A percentile compares a stretch with the other conserved stretches of the same genome.
phyloP scores from a whole-genome alignment of 37 sponge, comb jelly and placozoan species.

The Cliona cf. orientalis region DNA sequence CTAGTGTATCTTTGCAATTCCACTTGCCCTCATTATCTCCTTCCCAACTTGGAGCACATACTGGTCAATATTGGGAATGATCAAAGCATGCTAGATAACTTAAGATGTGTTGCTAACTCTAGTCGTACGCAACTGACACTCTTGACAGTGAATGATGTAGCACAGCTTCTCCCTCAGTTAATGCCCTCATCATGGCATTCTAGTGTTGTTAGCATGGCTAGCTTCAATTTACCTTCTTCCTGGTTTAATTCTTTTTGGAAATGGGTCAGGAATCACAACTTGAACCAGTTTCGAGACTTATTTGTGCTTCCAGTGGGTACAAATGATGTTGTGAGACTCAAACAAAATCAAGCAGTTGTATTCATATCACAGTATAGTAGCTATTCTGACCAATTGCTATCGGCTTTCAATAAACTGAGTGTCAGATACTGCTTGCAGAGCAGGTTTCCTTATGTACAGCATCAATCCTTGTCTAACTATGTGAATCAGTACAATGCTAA shows the following conservation, averaged over 20 bases:
- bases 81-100: neutral
- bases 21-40: slow-evolving; percentile 20
- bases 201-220: neutral
- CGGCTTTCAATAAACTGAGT: neutral
- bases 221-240: neutral
- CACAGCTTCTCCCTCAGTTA: neutral
- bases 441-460: neutral
- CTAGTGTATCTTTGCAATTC: slow-evolving; percentile 34
- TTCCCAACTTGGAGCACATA: slow-evolving; percentile 22
- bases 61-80: slow-evolving; percentile 9
- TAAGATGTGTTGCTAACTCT: slow-evolving; percentile 13
- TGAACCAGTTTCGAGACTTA: slow-evolving; percentile 1
- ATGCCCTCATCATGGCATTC: slow-evolving; percentile 7
- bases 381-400: neutral
- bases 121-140: slow-evolving; percentile 12
- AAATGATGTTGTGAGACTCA: neutral
- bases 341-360: slow-evolving; percentile 1
- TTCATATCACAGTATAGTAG: neutral
- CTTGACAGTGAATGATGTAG: neutral
- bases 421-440: neutral
- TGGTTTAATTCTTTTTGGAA: slow-evolving; percentile 47
- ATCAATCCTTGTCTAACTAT: neutral
- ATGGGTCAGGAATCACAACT: slow-evolving; percentile 27
- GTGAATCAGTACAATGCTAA: slow-evolving; percentile 2
- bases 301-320: slow-evolving; percentile 23